Evolutionary conservation across 2,888 invertebrate genomes (phyloP).

Genomic region (Lithodes maja): DNA sequence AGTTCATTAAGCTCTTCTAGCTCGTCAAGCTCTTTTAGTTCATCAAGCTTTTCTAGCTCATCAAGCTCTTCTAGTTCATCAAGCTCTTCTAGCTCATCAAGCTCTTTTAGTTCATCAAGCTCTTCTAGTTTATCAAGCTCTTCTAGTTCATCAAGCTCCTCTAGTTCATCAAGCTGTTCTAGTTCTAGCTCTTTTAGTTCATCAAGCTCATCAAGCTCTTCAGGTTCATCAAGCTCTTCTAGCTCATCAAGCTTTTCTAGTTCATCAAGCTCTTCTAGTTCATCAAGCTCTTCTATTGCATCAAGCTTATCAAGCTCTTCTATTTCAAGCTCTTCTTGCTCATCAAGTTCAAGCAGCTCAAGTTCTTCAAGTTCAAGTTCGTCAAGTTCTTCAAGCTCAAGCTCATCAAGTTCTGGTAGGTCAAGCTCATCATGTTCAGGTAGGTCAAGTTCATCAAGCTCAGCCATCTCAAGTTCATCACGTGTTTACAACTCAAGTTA

Average conservation of each 20-base stretch:
- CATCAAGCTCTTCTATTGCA: not conserved
- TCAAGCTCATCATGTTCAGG: not conserved
- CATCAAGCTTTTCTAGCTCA: not conserved
- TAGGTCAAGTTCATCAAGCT: not conserved
- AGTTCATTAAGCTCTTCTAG: conserved; percentile 21
- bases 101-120: conserved; percentile 1
- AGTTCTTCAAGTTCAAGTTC: conserved; percentile 1
- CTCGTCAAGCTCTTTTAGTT: not conserved
- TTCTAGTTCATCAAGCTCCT: conserved; percentile 9
- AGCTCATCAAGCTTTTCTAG: not conserved
- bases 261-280: not conserved
- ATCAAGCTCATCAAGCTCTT: not conserved
- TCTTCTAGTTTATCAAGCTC: conserved; percentile 1
- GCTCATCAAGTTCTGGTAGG: not conserved
- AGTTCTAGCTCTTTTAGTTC: not conserved
- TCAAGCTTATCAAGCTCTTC: not conserved
- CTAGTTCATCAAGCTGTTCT: not conserved
- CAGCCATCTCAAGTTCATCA: conserved; percentile 27
- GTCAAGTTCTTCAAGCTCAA: conserved; percentile 27
- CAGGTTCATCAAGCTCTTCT: not conserved
- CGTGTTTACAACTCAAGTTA: not conserved
- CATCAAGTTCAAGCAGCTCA: not conserved
- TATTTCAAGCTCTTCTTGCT: not conserved
- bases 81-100: not conserved
- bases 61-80: conserved; percentile 6